Conservation (phyloP, 2,888 invertebrate genomes). For the Ecdyonurus torrentis region DNA sequence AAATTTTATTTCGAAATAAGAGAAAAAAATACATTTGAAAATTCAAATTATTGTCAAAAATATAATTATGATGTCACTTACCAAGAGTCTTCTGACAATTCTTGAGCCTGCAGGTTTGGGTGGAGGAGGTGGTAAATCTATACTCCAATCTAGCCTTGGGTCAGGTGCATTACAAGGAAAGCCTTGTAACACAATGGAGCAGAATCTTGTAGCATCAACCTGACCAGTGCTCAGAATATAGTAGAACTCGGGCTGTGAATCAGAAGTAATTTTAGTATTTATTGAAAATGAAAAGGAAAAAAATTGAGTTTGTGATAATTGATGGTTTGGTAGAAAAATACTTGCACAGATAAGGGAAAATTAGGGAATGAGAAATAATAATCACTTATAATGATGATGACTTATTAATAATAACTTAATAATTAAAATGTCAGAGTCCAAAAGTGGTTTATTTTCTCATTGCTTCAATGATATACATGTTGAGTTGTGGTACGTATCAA, state of each 20-base stretch:
- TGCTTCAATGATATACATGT: too few relatives aligned
- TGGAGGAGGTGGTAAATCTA: slow-evolving; percentile 8
- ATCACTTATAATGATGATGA: too few relatives aligned
- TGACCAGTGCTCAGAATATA: slow-evolving; percentile 13
- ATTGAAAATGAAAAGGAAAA: too few relatives aligned
- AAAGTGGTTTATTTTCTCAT: too few relatives aligned
- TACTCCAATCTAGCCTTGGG: slow-evolving; percentile 9
- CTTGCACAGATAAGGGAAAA: too few relatives aligned
- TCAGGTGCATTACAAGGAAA: slow-evolving; percentile 9
- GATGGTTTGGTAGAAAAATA: too few relatives aligned
- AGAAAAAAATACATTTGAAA: background rate
- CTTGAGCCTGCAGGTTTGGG: background rate
- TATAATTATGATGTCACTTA: too few relatives aligned
- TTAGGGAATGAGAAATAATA: too few relatives aligned
- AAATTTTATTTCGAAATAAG: background rate
- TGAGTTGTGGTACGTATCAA: too few relatives aligned
- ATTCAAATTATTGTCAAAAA: background rate
- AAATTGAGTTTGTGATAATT: too few relatives aligned
- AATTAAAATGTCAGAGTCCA: too few relatives aligned
- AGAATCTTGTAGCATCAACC: slow-evolving; percentile 11
- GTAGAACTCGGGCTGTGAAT: slow-evolving; percentile 13
- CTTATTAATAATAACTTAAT: too few relatives aligned
- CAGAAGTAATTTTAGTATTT: background rate
- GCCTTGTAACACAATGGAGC: slow-evolving; percentile 12
- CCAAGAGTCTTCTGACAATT: slow-evolving; percentile 1